phyloP scores from a whole-genome alignment of 1,140 invertebrate species.

The Berghia stephanieae region DNA sequence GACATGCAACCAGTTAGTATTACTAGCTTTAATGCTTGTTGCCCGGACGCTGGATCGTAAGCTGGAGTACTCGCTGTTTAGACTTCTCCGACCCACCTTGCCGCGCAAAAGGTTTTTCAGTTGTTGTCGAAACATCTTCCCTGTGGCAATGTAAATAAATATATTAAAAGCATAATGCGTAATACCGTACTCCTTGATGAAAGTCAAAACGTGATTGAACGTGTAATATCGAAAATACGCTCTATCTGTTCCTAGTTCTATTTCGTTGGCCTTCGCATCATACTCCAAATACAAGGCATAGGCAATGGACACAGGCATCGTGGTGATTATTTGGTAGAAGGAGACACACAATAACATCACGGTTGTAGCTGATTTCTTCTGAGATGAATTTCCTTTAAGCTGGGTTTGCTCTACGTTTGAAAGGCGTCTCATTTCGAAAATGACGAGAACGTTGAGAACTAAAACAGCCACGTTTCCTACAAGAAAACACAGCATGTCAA shows the following conservation, averaged over 20 bases:
- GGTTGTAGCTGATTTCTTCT: conserved; percentile 58
- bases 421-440: conserved; percentile 55
- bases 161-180: conserved; percentile 66
- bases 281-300: conserved; percentile 49
- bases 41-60: conserved; percentile 39
- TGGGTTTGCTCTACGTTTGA: conserved; percentile 50
- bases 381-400: conserved; percentile 44
- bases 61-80: conserved; percentile 46
- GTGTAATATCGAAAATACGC: no score
- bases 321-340: conserved; percentile 65
- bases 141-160: conserved; percentile 63
- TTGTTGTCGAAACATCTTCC: conserved; percentile 61
- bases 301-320: conserved; percentile 59
- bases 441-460: conserved; percentile 62
- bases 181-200: conserved; percentile 61
- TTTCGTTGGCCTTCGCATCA: conserved; percentile 29
- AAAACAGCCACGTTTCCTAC: conserved; percentile 59
- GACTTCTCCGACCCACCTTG: conserved; percentile 37
- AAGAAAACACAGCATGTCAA: conserved; percentile 58
- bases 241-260: conserved; percentile 44
- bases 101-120: conserved; percentile 48
- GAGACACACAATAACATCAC: conserved; percentile 63
- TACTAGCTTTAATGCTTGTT: conserved; percentile 35
- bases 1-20: conserved; percentile 38
- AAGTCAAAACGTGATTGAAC: conserved; percentile 49